These are phyloP conservation scores for Pachymerium ferrugineum DNA, from an alignment of 2,888 invertebrate genomes.

Conservation along the genomic window DNA sequence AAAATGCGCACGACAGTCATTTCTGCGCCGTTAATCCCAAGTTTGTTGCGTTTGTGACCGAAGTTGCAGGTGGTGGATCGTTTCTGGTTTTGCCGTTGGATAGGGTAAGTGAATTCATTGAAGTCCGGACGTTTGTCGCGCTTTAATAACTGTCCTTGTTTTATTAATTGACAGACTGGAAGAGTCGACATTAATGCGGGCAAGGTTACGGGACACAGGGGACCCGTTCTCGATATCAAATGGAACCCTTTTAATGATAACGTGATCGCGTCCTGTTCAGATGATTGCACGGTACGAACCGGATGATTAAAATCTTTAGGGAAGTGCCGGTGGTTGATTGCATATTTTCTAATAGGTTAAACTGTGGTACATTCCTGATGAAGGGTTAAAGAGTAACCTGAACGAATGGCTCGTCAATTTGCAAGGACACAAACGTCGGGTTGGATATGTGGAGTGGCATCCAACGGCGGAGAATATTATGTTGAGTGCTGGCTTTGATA, in stretches of 20 bases:
- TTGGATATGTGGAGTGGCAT: constrained; percentile 92
- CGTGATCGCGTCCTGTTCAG: constrained; percentile 93
- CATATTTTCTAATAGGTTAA: constrained; percentile 55
- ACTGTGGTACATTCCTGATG: constrained; percentile 93
- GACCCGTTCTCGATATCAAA: constrained; percentile 90
- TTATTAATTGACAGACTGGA: constrained; percentile 63
- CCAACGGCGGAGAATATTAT: constrained; percentile 92
- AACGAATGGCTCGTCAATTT: constrained; percentile 91
- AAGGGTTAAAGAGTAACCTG: constrained; percentile 76
- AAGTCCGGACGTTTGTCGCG: neutral
- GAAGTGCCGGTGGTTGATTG: neutral
- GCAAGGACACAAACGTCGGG: constrained; percentile 84
- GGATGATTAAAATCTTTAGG: neutral
- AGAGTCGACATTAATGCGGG: constrained; percentile 91
- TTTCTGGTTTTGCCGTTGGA: constrained; percentile 90
- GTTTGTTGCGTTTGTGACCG: constrained; percentile 93
- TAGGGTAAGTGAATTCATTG: constrained; percentile 59
- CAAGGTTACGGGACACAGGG: constrained; percentile 92
- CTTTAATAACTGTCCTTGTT: neutral
- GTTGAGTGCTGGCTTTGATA: constrained; percentile 68
- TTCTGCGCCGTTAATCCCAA: constrained; percentile 98
- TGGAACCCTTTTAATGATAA: constrained; percentile 99
- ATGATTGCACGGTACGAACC: constrained; percentile 74
- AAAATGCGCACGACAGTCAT: constrained; percentile 92
- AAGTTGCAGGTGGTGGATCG: constrained; percentile 92